These are phyloP conservation scores for Zygaena filipendulae DNA, from an alignment of 2,888 invertebrate genomes.

Conservation along the genomic window DNA sequence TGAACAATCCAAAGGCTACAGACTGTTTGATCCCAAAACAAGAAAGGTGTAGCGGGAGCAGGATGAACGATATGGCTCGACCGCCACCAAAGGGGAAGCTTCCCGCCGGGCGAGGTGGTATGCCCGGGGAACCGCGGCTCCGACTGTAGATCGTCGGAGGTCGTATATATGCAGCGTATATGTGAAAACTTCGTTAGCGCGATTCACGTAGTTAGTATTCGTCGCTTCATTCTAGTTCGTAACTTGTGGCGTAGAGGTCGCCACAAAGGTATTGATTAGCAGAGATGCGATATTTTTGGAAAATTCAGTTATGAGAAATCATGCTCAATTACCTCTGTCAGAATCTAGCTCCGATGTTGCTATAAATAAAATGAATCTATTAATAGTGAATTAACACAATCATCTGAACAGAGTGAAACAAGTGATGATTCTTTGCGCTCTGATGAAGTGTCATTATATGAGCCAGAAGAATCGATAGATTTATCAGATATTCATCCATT, in stretches of 20 bases:
- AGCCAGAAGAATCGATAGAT: not conserved
- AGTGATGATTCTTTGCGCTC: not conserved
- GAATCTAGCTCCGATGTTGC: conserved; percentile 10
- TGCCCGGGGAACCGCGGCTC: too few relatives aligned
- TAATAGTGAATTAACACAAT: conserved; percentile 9
- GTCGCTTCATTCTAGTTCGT: too few relatives aligned
- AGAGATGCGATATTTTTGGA: conserved; percentile 2
- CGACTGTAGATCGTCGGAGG: too few relatives aligned
- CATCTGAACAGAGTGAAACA: conserved; percentile 1
- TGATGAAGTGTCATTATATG: not conserved
- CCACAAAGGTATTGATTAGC: not conserved
- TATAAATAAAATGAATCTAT: not conserved
- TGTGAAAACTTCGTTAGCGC: too few relatives aligned
- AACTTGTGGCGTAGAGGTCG: too few relatives aligned
- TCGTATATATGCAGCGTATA: too few relatives aligned
- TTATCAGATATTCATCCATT: not conserved
- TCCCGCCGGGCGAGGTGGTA: too few relatives aligned
- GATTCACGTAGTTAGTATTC: too few relatives aligned
- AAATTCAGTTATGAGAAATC: conserved; percentile 12
- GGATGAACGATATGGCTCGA: too few relatives aligned
- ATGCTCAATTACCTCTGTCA: conserved; percentile 8
- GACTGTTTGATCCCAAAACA: not conserved
- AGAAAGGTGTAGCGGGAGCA: too few relatives aligned
- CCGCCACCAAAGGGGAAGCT: too few relatives aligned
- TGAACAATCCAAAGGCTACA: conserved; percentile 1